These are phyloP conservation scores for Drosophila parvula DNA, from an alignment of 1,140 invertebrate species.

Conservation along the genomic window DNA sequence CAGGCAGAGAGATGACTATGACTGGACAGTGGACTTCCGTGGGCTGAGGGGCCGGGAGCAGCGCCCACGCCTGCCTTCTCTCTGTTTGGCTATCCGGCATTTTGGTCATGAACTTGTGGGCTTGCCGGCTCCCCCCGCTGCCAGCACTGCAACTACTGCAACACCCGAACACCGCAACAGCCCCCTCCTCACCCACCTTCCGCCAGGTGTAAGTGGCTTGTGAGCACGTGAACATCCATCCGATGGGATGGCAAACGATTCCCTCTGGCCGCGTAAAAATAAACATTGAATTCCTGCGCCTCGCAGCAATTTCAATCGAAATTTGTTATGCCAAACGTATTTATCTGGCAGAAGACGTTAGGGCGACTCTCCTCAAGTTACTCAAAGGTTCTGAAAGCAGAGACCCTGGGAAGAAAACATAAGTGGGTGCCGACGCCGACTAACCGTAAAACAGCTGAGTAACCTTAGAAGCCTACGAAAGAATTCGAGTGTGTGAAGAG, in stretches of 20 bases:
- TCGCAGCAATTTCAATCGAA: slow-evolving; percentile 18
- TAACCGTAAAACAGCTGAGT: slow-evolving; percentile 56
- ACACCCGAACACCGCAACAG: background rate
- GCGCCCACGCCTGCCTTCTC: slow-evolving; percentile 66
- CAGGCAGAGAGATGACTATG: slow-evolving; percentile 26
- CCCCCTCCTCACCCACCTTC: slow-evolving; percentile 12
- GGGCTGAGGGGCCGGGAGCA: slow-evolving; percentile 14
- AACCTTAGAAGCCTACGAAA: slow-evolving; percentile 44
- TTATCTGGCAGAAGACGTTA: slow-evolving; percentile 27
- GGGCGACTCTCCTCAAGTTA: slow-evolving; percentile 33
- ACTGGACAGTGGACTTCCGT: slow-evolving; percentile 25
- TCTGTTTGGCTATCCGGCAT: slow-evolving; percentile 55
- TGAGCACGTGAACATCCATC: slow-evolving; percentile 35
- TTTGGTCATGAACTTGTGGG: slow-evolving; percentile 81
- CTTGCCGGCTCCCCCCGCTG: slow-evolving; percentile 18
- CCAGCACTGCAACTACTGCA: slow-evolving; percentile 12
- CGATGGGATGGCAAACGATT: slow-evolving; percentile 3
- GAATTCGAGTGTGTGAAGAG: slow-evolving; percentile 13
- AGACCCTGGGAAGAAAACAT: slow-evolving; percentile 48
- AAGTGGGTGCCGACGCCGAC: slow-evolving; percentile 32
- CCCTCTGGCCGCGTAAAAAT: slow-evolving; percentile 20
- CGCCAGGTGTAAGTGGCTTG: slow-evolving; percentile 31
- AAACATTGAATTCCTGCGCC: slow-evolving; percentile 35
- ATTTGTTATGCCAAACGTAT: slow-evolving; percentile 32
- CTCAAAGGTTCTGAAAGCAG: slow-evolving; percentile 20